A percentile compares a stretch with the other conserved stretches of the same genome.
These are phyloP conservation scores for Procavia capensis DNA, from an alignment of 2,113 vertebrate species.

Conservation along the genomic window DNA sequence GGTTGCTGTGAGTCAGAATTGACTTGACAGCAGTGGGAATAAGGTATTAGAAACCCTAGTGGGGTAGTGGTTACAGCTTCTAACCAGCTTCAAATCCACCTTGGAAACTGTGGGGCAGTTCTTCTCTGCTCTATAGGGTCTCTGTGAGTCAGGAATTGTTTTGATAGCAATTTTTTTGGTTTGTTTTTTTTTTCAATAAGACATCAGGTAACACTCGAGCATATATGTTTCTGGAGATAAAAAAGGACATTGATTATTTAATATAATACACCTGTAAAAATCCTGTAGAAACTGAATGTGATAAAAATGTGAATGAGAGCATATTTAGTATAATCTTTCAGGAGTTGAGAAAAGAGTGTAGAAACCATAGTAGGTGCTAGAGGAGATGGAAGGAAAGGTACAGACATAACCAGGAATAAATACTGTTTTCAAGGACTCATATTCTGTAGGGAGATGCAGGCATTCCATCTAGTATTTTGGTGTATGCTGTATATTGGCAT, in stretches of 20 bases:
- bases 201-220: not conserved
- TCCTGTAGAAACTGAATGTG: not conserved
- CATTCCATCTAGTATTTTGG: not conserved
- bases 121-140: too few relatives aligned
- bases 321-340: not conserved
- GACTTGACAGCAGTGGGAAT: too few relatives aligned
- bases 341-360: not conserved
- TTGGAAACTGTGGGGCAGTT: too few relatives aligned
- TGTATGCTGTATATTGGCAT: not conserved
- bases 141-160: too few relatives aligned
- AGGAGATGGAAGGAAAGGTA: not conserved
- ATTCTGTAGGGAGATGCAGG: not conserved
- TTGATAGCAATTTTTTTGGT: too few relatives aligned
- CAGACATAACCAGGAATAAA: not conserved
- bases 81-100: too few relatives aligned
- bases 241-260: not conserved
- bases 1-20: too few relatives aligned
- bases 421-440: not conserved
- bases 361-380: not conserved
- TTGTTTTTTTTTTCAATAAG: too few relatives aligned
- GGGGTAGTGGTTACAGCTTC: too few relatives aligned
- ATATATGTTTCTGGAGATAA: not conserved
- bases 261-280: not conserved
- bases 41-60: too few relatives aligned
- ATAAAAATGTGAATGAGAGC: not conserved